Conservation (phyloP, 2,113 vertebrate genomes). For the Oplegnathus fasciatus region DNA sequence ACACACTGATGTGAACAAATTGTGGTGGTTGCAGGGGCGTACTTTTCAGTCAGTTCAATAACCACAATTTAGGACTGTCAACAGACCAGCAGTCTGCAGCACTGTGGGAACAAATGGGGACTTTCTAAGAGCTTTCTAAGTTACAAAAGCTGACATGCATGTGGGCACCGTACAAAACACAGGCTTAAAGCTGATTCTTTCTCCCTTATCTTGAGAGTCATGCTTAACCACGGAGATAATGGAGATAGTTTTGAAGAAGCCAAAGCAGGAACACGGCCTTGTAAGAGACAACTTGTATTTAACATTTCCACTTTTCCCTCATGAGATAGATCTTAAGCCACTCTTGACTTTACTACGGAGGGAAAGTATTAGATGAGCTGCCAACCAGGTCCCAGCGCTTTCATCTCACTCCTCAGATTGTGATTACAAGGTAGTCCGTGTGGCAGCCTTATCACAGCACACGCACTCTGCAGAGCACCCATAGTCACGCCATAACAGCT, state of each 20-base stretch:
- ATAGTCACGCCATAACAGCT: not conserved
- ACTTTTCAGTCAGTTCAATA: not conserved
- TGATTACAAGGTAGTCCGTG: conserved; percentile 13
- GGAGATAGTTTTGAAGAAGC: not conserved
- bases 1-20: too few relatives aligned
- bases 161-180: not conserved
- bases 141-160: not conserved
- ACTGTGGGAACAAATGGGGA: not conserved
- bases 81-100: not conserved
- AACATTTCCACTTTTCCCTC: not conserved
- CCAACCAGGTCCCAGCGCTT: not conserved
- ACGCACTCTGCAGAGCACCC: not conserved
- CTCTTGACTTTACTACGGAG: not conserved
- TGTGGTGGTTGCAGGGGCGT: not conserved
- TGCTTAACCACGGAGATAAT: conserved; percentile 4
- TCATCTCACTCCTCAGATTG: conserved; percentile 18
- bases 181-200: not conserved
- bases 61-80: not conserved
- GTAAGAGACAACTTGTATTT: not conserved
- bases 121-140: not conserved
- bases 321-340: not conserved
- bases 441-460: conserved; percentile 2
- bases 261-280: not conserved
- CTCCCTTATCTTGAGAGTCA: not conserved
- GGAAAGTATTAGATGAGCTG: not conserved